These are phyloP conservation scores for Sebastes umbrosus DNA, from an alignment of 2,797 vertebrate genomes.

Conservation along the genomic window DNA sequence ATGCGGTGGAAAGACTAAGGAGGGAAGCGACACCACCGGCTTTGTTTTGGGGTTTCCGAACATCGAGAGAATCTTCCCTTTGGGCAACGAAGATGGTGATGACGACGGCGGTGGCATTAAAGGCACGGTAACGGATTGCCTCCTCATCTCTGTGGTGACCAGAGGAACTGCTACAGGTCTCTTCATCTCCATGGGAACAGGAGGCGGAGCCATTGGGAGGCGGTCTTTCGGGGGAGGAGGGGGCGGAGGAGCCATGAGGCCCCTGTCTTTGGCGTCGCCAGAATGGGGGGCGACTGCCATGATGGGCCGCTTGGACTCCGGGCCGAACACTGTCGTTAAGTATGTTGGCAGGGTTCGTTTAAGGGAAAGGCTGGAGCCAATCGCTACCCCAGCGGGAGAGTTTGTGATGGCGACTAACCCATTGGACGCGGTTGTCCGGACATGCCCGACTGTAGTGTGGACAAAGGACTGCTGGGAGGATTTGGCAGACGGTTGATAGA, in stretches of 20 bases:
- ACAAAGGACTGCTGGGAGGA: conserved; percentile 86
- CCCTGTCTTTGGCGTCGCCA: conserved; percentile 72
- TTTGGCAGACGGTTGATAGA: conserved; percentile 81
- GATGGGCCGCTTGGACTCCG: conserved; percentile 87
- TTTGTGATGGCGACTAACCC: conserved; percentile 74
- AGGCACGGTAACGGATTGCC: conserved; percentile 64
- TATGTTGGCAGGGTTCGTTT: conserved; percentile 84
- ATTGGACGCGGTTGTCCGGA: conserved; percentile 83
- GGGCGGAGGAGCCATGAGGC: conserved; percentile 77
- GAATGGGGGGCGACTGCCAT: conserved; percentile 75
- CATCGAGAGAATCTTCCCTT: conserved; percentile 64
- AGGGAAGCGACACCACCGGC: conserved; percentile 62
- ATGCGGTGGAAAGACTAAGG: conserved; percentile 72
- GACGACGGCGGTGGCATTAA: conserved; percentile 62
- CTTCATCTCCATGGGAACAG: conserved; percentile 71
- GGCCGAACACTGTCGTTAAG: conserved; percentile 67
- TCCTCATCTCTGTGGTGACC: conserved; percentile 65
- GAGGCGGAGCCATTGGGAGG: conserved; percentile 70
- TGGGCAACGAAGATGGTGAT: conserved; percentile 54
- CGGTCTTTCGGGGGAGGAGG: conserved; percentile 74
- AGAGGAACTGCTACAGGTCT: conserved; percentile 67
- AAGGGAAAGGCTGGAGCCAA: conserved; percentile 60
- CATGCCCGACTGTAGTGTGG: conserved; percentile 86
- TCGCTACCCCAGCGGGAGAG: not conserved
- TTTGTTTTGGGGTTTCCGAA: conserved; percentile 67